Conservation (phyloP, 1,140 invertebrate genomes). For the Ceratina australensis region DNA sequence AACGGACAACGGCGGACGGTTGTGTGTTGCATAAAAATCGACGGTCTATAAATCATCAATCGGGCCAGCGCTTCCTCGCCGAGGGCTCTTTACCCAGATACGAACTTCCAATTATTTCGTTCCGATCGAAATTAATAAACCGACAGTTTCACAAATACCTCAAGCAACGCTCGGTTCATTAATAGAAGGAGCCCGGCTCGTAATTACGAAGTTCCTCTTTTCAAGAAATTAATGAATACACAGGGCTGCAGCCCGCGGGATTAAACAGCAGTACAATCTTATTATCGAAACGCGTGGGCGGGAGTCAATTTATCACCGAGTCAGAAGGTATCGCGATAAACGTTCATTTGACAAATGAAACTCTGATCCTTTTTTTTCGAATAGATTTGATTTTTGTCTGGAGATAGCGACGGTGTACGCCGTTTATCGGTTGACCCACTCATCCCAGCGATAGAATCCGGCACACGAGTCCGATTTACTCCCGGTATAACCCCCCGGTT, state of each 20-base stretch:
- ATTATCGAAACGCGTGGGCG: no score
- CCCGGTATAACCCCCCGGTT: slow-evolving; percentile 63
- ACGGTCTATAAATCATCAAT: neutral
- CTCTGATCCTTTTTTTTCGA: neutral
- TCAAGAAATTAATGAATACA: slow-evolving; percentile 23
- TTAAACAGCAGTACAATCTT: no score
- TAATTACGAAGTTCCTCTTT: slow-evolving; percentile 20
- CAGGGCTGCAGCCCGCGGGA: neutral
- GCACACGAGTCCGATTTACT: slow-evolving; percentile 70
- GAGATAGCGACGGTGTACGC: slow-evolving; percentile 48
- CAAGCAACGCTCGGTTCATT: slow-evolving; percentile 1
- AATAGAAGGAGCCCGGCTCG: neutral
- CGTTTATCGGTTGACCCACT: slow-evolving; percentile 72
- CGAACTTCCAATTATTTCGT: slow-evolving; percentile 34
- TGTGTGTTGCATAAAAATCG: no score
- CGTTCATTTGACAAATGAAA: no score
- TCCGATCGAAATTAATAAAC: slow-evolving; percentile 38
- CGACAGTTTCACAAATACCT: slow-evolving; percentile 22
- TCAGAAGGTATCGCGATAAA: no score
- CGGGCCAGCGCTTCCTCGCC: slow-evolving; percentile 1
- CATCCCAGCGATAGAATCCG: slow-evolving; percentile 71
- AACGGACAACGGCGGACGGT: no score
- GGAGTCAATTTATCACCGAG: no score
- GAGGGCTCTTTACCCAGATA: slow-evolving; percentile 31
- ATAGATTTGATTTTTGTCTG: slow-evolving; percentile 32